phyloP scores from a whole-genome alignment of 1,140 invertebrate genomes.

The Philotrypesis tridentata region DNA sequence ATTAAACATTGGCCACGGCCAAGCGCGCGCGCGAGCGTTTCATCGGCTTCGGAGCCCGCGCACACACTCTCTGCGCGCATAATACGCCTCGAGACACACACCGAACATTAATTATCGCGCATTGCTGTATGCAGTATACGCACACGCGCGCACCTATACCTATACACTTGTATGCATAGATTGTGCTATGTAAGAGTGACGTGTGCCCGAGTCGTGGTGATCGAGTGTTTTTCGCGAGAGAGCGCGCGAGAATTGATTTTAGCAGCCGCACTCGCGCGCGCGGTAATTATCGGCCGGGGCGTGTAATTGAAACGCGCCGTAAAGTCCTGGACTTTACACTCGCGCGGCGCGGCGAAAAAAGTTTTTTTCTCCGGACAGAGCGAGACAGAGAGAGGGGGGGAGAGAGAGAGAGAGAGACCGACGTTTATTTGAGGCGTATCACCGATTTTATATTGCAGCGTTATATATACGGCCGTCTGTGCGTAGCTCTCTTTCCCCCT shows the following conservation, averaged over 20 bases:
- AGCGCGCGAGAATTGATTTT: background rate
- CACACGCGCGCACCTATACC: too few relatives aligned
- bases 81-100: background rate
- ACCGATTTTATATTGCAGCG: too few relatives aligned
- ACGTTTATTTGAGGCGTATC: too few relatives aligned
- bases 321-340: slow-evolving; percentile 17
- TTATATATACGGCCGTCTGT: too few relatives aligned
- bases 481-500: too few relatives aligned
- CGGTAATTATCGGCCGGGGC: background rate
- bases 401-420: too few relatives aligned
- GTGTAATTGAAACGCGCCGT: background rate
- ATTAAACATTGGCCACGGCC: slow-evolving; percentile 2
- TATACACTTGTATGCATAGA: too few relatives aligned
- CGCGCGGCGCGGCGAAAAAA: background rate
- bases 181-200: background rate
- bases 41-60: background rate
- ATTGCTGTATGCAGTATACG: background rate
- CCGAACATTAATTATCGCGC: slow-evolving; percentile 26
- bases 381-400: too few relatives aligned
- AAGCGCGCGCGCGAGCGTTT: background rate
- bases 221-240: too few relatives aligned
- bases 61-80: too few relatives aligned
- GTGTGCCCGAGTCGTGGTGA: background rate
- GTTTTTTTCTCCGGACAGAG: background rate
- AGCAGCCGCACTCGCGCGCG: too few relatives aligned